Conservation (phyloP, 2,888 invertebrate species). For the Dendrolimus houi region DNA sequence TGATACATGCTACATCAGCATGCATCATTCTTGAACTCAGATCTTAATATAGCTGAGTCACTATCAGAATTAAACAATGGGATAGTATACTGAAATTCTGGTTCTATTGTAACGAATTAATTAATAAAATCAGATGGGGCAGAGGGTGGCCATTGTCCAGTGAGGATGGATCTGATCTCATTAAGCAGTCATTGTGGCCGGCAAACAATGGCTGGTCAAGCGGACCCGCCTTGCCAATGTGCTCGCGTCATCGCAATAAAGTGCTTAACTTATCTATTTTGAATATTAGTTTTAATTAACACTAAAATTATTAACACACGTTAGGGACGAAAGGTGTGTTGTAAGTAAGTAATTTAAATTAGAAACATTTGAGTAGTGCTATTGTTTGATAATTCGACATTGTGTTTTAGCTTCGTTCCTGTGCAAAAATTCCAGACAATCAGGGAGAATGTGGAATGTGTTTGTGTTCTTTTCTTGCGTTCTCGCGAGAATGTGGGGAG, state of each 20-base stretch:
- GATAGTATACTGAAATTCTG: slow-evolving; percentile 64
- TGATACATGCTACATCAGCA: neutral
- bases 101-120: slow-evolving; percentile 74
- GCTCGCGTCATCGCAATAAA: slow-evolving; percentile 37
- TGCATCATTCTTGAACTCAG: neutral
- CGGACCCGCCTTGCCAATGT: slow-evolving; percentile 37
- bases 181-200: slow-evolving; percentile 72
- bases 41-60: slow-evolving; percentile 51
- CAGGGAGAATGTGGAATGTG: too few relatives aligned
- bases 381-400: too few relatives aligned
- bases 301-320: too few relatives aligned
- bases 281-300: slow-evolving; percentile 2
- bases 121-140: slow-evolving; percentile 70
- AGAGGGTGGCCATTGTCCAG: slow-evolving; percentile 57
- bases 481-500: too few relatives aligned
- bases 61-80: slow-evolving; percentile 45
- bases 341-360: too few relatives aligned
- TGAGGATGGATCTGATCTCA: slow-evolving; percentile 71
- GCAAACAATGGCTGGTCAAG: slow-evolving; percentile 38
- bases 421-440: too few relatives aligned
- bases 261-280: slow-evolving; percentile 1
- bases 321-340: too few relatives aligned
- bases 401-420: too few relatives aligned
- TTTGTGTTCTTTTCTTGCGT: too few relatives aligned
- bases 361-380: too few relatives aligned